These are phyloP conservation scores for Parauchenoglanis punctatus DNA, from an alignment of 2,797 vertebrate genomes.

Conservation along the genomic window DNA sequence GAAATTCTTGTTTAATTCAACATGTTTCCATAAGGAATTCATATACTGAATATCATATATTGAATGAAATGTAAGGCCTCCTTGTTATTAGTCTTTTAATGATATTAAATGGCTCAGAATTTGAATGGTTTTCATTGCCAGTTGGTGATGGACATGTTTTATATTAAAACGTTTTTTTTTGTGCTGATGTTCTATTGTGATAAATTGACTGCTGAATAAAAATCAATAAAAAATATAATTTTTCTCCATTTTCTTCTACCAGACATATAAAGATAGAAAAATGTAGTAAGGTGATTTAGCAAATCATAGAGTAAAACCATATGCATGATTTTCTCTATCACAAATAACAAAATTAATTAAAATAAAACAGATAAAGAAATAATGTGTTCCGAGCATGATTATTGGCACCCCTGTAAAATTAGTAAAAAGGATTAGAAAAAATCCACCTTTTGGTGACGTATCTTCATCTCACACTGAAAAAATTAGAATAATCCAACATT, in stretches of 20 bases:
- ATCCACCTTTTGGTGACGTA: too few species aligned
- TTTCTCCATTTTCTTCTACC: not conserved
- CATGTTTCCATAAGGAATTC: not conserved
- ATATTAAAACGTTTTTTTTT: slow-evolving; percentile 21
- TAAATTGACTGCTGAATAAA: slow-evolving; percentile 7
- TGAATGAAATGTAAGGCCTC: not conserved
- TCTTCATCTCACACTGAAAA: too few species aligned
- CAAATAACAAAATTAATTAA: not conserved
- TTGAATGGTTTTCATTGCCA: not conserved
- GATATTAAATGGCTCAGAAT: not conserved
- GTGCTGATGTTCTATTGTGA: not conserved
- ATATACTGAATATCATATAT: slow-evolving; percentile 16
- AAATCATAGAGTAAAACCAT: not conserved
- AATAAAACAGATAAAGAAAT: too few species aligned
- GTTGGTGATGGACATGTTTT: slow-evolving; percentile 15
- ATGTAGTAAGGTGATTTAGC: not conserved
- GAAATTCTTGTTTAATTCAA: not conserved
- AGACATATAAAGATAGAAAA: not conserved
- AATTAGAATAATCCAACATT: too few species aligned
- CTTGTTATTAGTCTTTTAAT: slow-evolving; percentile 4
- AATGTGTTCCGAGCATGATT: too few species aligned
- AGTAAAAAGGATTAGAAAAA: too few species aligned
- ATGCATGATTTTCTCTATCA: not conserved
- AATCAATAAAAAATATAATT: not conserved
- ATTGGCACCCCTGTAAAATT: too few species aligned